Conservation (phyloP, 2,888 invertebrate species). For the Gonocerus acuteangulatus region DNA sequence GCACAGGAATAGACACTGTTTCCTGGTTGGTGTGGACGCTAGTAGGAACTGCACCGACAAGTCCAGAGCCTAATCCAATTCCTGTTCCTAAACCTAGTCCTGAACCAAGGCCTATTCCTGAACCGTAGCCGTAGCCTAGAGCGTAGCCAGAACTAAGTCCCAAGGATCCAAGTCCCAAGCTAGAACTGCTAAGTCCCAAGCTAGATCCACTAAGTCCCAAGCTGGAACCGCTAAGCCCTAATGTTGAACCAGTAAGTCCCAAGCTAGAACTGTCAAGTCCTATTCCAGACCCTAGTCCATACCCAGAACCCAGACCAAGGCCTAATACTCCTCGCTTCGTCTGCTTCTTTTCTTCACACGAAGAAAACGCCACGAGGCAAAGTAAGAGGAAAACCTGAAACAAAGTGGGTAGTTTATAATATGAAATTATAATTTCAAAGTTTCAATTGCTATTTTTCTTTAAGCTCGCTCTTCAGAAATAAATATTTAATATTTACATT, state of each 20-base stretch:
- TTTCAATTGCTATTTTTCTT: too few relatives aligned
- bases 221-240: background rate
- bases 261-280: background rate
- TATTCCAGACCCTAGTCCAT: background rate
- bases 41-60: background rate
- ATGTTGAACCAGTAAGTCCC: background rate
- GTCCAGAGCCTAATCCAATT: background rate
- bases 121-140: background rate
- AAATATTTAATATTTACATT: too few relatives aligned
- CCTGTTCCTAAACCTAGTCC: background rate
- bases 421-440: too few relatives aligned
- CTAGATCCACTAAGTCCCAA: background rate
- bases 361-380: background rate
- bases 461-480: too few relatives aligned
- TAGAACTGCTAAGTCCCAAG: background rate
- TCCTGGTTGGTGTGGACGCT: background rate
- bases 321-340: background rate
- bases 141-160: background rate
- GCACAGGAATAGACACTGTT: background rate
- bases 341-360: conserved; percentile 7
- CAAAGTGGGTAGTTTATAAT: too few relatives aligned
- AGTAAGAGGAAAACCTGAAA: background rate
- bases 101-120: background rate
- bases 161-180: background rate
- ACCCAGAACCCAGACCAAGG: background rate